Evolutionary conservation across 2,113 vertebrate species (phyloP), one percentile per base, ranked within the genome.

Genomic region (Labrus mixtus): DNA sequence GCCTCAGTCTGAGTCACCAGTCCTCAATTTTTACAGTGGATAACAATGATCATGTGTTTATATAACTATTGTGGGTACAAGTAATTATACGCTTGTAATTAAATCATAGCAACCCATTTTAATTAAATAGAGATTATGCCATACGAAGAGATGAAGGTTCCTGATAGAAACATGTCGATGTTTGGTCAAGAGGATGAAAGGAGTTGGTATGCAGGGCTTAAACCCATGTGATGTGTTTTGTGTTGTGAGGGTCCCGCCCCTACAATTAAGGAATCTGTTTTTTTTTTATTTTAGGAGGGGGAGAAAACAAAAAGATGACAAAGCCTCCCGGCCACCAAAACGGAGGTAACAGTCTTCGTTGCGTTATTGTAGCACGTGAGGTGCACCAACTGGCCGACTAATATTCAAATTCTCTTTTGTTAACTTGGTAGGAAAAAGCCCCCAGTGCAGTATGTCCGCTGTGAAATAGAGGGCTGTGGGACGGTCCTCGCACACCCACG

Each of bases 381-480:
- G 7, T 4, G 0, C 20, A 7, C 57, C 46, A 17, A 25, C 72
- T 61, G 0, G 10, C 48, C 45, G 15, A 1, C 12, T 15, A 45
- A 59, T 37, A 16, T 51, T 45, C 5, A 22, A 46, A 3, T 61
- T 60, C 43, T 46, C 51, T 22, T 70, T 29, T 33, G 10, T 25
- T 36, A 11, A 59, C 16, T 3, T 50, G 7, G 13, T 4, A 86
- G 81, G 71, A 88, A 88, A 80, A 88, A 86, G 77, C 83, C 81
- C 3, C 96, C 96, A 0, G 96, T 97, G 79, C 96, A 98, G 69
- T 98, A 97, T 0, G 96, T 97, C 11, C 96, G 96, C 73, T 97
- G 96, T 66, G 97, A 98, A 90, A 96, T 97, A 93, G 97, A 97
- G 81, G 96, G 97, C 59, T 97, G 96, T 7, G 97, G 96, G 41